Evolutionary conservation across 2,113 vertebrate species (phyloP), one percentile per base, ranked within the genome.

Genomic region (Monopterus albus): DNA sequence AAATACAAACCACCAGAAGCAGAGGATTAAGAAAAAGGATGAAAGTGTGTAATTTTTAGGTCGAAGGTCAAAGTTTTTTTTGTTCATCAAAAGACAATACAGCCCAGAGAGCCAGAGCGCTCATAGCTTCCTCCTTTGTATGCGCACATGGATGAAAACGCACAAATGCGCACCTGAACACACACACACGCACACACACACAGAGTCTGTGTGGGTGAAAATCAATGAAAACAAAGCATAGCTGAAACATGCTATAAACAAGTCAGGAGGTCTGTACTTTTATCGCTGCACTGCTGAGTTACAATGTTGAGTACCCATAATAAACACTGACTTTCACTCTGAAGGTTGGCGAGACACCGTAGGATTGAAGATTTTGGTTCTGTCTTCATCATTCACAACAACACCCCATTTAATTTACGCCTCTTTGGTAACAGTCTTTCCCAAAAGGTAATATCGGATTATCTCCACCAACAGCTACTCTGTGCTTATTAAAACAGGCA

Each of bases 151-250:
- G n/a, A n/a, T n/a, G n/a, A n/a, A n/a, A n/a, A n/a, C n/a, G n/a
- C 33, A 68, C 55, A 21, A 20, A 51, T 28, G 52, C 11, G 59
- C 49, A 52, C 29, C 64, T 40, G 69, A 26, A 65, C 47, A 49
- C 29, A 45, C 21, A 52, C 17, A 6, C 20, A 6, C 51, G 52
- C 40, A 52, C 26, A 51, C 7, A 82, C 45, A 42, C 74, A 69
- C 69, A 75, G 31, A 68, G 28, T 50, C 42, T 79, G 64, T 53
- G 88, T 87, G 69, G 83, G 89, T 79, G 72, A 68, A 43, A 72
- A 85, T 91, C 89, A 63, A 83, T 91, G 74, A 82, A 79, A 82
- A 82, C 64, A 87, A 88, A 87, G 72, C 75, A 38, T 3, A 58
- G 71, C 58, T 52, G 51, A 70, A 84, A 67, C 68, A 39, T 28